Evolutionary conservation across 2,888 invertebrate species (phyloP).

Genomic region (Timema cristinae): DNA sequence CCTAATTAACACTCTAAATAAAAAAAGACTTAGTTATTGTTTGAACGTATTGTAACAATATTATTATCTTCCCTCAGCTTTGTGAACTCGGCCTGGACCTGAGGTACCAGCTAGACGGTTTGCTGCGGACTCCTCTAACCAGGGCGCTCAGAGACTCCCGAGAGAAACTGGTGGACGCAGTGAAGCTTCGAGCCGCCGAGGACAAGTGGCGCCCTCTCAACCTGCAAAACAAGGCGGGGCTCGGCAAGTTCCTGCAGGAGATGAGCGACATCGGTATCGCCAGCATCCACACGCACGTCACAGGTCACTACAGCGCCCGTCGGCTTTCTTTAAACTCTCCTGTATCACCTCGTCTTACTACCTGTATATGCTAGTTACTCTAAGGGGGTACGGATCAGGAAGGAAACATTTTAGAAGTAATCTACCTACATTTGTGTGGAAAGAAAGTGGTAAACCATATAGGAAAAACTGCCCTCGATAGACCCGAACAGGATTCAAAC

Average conservation of each 20-base stretch:
- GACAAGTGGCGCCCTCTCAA: conserved; percentile 84
- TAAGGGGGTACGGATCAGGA: too few relatives aligned
- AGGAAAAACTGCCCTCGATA: too few relatives aligned
- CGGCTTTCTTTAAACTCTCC: neutral
- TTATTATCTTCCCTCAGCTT: conserved; percentile 43
- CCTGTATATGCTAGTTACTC: too few relatives aligned
- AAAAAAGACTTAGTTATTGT: conserved; percentile 26
- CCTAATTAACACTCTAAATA: conserved; percentile 36
- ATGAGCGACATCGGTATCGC: conserved; percentile 64
- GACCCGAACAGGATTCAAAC: too few relatives aligned
- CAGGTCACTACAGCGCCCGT: conserved; percentile 41
- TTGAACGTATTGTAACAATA: neutral
- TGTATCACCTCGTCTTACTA: too few relatives aligned
- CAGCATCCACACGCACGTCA: conserved; percentile 61
- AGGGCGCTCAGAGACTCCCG: conserved; percentile 72
- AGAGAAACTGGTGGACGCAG: conserved; percentile 77
- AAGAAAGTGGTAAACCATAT: too few relatives aligned
- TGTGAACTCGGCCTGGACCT: conserved; percentile 77
- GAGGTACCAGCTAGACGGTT: conserved; percentile 84
- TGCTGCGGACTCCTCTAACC: conserved; percentile 71
- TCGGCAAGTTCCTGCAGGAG: conserved; percentile 65
- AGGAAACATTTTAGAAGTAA: too few relatives aligned
- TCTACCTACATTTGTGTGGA: too few relatives aligned
- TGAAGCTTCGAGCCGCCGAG: conserved; percentile 70
- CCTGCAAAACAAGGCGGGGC: conserved; percentile 66